Percentiles rank a stretch among this genome's conserved stretches.
Conservation (phyloP, 2,797 vertebrate genomes). For the Lophotriccus pileatus region DNA sequence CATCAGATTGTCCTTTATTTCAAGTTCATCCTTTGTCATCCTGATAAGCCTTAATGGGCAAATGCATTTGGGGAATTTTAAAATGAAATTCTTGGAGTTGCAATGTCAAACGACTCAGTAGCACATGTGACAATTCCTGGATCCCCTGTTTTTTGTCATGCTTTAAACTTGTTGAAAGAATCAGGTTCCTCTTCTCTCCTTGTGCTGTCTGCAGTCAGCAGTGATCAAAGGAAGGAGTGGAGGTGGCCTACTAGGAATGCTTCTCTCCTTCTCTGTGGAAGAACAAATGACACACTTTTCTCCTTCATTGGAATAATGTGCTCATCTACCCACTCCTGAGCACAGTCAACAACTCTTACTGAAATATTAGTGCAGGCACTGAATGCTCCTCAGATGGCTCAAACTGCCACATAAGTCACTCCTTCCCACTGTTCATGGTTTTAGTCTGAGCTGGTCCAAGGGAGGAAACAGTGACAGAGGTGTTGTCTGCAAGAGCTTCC, state of each 20-base stretch:
- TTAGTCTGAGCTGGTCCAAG: neutral
- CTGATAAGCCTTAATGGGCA: neutral
- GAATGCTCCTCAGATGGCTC: neutral
- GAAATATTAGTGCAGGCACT: neutral
- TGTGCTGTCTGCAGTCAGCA: neutral
- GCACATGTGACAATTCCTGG: neutral
- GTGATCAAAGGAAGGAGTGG: neutral
- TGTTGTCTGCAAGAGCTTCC: neutral
- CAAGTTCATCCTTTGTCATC: neutral
- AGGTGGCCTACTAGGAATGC: neutral
- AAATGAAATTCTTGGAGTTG: neutral
- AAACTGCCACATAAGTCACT: fast-evolving
- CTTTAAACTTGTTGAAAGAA: neutral
- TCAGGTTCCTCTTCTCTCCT: neutral
- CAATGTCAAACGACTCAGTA: neutral
- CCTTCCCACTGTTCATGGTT: neutral
- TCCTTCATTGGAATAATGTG: neutral
- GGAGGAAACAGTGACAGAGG: neutral
- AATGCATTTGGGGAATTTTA: neutral
- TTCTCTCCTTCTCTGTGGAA: neutral
- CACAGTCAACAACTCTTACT: neutral
- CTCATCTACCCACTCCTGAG: neutral
- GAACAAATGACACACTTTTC: neutral
- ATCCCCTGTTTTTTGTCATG: neutral
- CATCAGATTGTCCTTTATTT: neutral